These are phyloP conservation scores for Dryomyza anilis DNA, from an alignment of 2,888 invertebrate genomes.

Conservation along the genomic window DNA sequence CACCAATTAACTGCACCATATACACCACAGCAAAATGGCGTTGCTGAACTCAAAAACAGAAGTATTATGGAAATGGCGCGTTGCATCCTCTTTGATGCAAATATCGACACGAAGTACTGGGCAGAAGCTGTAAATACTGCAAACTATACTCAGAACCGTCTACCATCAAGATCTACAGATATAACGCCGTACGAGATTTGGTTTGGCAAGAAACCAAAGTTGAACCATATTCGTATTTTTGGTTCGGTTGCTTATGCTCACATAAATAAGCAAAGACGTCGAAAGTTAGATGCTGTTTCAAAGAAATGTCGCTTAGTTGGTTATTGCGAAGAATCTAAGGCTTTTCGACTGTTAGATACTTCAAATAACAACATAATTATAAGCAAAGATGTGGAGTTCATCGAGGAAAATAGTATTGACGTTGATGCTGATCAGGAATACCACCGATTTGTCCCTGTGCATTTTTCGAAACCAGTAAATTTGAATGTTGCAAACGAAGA, in stretches of 20 bases:
- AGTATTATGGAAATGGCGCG: slow-evolving; percentile 15
- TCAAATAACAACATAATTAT: background rate
- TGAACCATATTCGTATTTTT: slow-evolving; percentile 1
- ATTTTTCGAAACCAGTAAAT: background rate
- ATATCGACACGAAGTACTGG: slow-evolving; percentile 6
- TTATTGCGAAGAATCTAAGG: background rate
- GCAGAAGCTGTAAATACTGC: slow-evolving; percentile 8
- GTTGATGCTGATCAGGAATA: background rate
- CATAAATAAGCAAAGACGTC: background rate
- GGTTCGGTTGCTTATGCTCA: background rate
- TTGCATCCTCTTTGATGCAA: slow-evolving; percentile 4
- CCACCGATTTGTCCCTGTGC: background rate
- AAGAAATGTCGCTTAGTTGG: background rate
- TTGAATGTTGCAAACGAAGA: background rate
- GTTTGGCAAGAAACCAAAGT: slow-evolving; percentile 6
- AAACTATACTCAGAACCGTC: slow-evolving; percentile 4
- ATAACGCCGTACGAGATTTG: background rate
- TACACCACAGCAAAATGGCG: slow-evolving; percentile 17
- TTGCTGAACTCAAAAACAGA: slow-evolving; percentile 1
- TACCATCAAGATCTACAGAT: background rate
- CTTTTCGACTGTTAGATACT: background rate
- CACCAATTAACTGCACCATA: slow-evolving; percentile 13
- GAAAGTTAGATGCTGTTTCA: background rate
- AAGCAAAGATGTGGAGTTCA: background rate
- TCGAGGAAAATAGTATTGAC: background rate